phyloP scores from a whole-genome alignment of 2,797 vertebrate genomes.

The Phoeniculus purpureus region DNA sequence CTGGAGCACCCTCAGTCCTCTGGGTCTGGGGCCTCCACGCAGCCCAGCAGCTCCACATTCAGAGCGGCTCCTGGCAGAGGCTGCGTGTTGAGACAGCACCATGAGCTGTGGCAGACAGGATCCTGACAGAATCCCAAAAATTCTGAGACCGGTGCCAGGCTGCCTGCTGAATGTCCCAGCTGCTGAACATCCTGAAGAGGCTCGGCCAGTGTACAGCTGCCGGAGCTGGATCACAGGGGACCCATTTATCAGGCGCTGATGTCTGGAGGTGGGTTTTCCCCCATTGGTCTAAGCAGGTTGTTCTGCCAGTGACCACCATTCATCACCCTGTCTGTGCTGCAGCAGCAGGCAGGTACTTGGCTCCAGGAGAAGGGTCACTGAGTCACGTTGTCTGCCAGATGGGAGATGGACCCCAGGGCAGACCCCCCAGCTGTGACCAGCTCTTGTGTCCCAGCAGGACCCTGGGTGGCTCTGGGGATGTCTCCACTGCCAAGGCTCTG shows the following conservation, averaged over 20 bases:
- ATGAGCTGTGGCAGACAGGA: no score
- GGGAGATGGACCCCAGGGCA: background rate
- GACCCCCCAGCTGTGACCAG: background rate
- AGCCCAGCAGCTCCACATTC: no score
- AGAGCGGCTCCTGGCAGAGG: background rate
- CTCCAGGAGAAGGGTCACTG: background rate
- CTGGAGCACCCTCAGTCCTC: background rate
- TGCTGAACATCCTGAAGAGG: no score
- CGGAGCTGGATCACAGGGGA: rapidly evolving
- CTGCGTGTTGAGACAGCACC: no score
- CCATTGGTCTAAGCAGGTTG: background rate
- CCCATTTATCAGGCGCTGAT: background rate
- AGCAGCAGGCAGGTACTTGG: rapidly evolving
- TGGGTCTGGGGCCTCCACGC: no score
- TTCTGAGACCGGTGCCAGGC: no score
- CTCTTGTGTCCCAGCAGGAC: background rate
- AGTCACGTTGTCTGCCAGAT: background rate
- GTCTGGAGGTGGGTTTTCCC: background rate
- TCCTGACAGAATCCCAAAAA: no score
- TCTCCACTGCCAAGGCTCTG: rapidly evolving
- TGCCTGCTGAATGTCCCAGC: no score
- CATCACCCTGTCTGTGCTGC: rapidly evolving
- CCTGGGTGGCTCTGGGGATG: no score
- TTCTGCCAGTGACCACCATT: background rate
- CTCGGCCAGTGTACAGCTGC: no score